Evolutionary conservation across 2,113 vertebrate species (phyloP).

Genomic region (Atrichornis clamosus): DNA sequence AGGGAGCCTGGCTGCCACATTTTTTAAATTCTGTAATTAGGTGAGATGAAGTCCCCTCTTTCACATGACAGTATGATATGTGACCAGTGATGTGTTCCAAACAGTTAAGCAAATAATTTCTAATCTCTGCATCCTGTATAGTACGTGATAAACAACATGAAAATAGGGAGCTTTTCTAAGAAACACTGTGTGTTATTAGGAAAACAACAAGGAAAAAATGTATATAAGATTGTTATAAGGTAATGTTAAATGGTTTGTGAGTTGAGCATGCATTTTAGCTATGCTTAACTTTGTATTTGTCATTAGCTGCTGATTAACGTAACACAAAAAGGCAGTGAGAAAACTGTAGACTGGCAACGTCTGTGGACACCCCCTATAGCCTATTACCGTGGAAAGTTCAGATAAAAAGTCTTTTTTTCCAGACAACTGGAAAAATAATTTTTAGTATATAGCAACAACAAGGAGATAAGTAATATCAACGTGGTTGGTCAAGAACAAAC

Average conservation of each 20-base stretch:
- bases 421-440: not conserved
- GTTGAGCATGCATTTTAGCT: not conserved
- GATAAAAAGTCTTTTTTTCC: not conserved
- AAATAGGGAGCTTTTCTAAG: not conserved
- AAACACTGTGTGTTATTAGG: not conserved
- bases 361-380: not conserved
- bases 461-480: not conserved
- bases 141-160: not conserved
- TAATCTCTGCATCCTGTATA: not conserved
- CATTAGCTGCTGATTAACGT: not conserved
- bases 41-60: not conserved
- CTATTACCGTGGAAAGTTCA: not conserved
- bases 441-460: not conserved
- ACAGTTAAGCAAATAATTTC: not conserved
- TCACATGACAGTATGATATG: not conserved
- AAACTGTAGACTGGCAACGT: not conserved
- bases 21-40: not conserved
- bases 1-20: not conserved
- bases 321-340: not conserved
- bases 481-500: not conserved
- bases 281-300: not conserved
- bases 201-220: not conserved
- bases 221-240: no score
- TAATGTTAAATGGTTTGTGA: not conserved
- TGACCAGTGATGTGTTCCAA: not conserved